Percentiles rank a stretch among this genome's conserved stretches.
Conservation (phyloP, 1,140 invertebrate genomes). For the Lasaia peninsularis region DNA sequence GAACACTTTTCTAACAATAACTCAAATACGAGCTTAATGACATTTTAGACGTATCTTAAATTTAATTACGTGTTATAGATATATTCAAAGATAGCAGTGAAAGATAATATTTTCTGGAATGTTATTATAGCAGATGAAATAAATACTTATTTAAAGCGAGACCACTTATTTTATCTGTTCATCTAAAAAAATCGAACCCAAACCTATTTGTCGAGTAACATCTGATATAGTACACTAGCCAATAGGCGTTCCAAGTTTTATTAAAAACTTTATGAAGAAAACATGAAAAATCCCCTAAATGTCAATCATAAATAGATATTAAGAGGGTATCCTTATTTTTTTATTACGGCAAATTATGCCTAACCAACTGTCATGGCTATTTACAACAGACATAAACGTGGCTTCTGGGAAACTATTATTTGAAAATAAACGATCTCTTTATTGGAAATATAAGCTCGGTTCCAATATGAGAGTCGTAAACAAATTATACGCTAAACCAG, state of each 20-base stretch:
- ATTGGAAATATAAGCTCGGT: constrained; percentile 41
- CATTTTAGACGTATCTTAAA: too few species aligned
- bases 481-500: constrained; percentile 63
- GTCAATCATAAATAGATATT: background rate
- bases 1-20: too few species aligned
- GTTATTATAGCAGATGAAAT: too few species aligned
- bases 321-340: constrained; percentile 1
- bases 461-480: constrained; percentile 63
- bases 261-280: background rate
- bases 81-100: too few species aligned
- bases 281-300: background rate
- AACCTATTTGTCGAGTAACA: too few species aligned
- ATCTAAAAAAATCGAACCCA: too few species aligned
- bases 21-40: too few species aligned
- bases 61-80: too few species aligned
- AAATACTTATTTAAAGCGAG: too few species aligned
- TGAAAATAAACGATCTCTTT: constrained; percentile 52
- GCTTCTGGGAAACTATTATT: constrained; percentile 35
- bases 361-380: background rate
- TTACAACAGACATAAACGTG: constrained; percentile 7
- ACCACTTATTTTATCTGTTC: too few species aligned
- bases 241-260: background rate
- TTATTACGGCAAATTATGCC: constrained; percentile 8
- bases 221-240: background rate
- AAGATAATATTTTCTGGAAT: too few species aligned